Conservation (phyloP, 2,113 vertebrate genomes). For the Cathartes aura region DNA sequence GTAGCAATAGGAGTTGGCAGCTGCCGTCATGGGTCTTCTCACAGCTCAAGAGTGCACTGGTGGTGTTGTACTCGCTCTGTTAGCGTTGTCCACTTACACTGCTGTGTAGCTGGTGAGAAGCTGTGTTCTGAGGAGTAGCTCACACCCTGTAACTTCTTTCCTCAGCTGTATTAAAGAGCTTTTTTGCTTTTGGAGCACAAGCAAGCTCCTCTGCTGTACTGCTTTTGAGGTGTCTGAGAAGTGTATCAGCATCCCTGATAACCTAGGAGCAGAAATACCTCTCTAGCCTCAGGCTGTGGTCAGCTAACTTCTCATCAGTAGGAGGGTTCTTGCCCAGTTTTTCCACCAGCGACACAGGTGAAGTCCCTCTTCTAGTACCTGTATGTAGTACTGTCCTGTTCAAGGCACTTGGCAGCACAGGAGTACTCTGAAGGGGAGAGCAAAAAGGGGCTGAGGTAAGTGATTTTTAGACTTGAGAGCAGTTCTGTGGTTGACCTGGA, state of each 20-base stretch:
- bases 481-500: background rate
- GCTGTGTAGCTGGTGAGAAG: background rate
- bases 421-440: background rate
- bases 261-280: background rate
- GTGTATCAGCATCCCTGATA: background rate
- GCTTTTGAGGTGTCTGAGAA: background rate
- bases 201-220: background rate
- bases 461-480: background rate
- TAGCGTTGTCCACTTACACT: fast-evolving
- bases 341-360: background rate
- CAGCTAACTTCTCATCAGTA: background rate
- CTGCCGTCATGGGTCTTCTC: background rate
- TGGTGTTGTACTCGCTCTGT: too few species aligned
- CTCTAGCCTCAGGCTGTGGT: background rate
- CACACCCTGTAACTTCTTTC: fast-evolving
- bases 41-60: background rate
- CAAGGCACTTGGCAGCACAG: background rate
- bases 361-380: background rate
- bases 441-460: background rate
- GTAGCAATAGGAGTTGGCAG: background rate
- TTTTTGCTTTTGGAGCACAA: background rate
- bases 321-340: background rate
- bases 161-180: background rate
- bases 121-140: background rate
- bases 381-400: background rate